Base-by-base conservation (phyloP, 2,797 vertebrate species). In the Sebastes jordani region DNA sequence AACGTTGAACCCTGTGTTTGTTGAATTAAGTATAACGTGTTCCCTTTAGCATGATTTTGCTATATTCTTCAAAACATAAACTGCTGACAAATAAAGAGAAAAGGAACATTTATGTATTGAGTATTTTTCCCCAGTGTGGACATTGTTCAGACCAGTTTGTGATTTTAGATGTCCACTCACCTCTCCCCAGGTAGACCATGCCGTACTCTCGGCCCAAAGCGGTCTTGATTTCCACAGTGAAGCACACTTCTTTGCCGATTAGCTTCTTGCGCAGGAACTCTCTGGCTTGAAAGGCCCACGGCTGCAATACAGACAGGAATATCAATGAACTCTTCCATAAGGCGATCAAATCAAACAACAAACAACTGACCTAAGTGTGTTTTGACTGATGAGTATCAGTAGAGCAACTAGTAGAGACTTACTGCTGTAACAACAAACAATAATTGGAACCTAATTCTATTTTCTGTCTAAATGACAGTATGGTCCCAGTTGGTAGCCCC, bases 221-320 rank as follows among this genome's bases (percentile, higher is more conserved):
- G 0, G 97, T 97, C 95, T 97, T 99, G 93, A 97, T 96, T 91
- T 99, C 99, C 88, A 99, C 97, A 0, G 96, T 99, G 88, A 99
- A 99, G 94, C 98, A 99, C 16, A 99, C 96, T 91, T 99, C 98
- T 95, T 99, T 99, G 49, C 99, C 99, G 7, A 99, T 99, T 63
- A 99, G 92, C 92, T 99, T 99, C 95, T 98, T 99, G 25, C 99
- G 94, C 87, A 99, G 95, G 88, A 98, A 99, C 82, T 99, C 98
- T 11, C 98, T 97, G 58, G 98, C 98, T 42, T 98, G 97, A 93
- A 99, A 99, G 9, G 97, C 98, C 97, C 97, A 99, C 1, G 98
- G 97, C 99, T 99, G 87, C 18, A 93, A 87, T 10, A 83, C 27
- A 74, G 34, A 88, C 13, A 69, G 34, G 52, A 49, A 72, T 8